Conservation (phyloP, 2,113 vertebrate genomes). For the Anhinga rufa region DNA sequence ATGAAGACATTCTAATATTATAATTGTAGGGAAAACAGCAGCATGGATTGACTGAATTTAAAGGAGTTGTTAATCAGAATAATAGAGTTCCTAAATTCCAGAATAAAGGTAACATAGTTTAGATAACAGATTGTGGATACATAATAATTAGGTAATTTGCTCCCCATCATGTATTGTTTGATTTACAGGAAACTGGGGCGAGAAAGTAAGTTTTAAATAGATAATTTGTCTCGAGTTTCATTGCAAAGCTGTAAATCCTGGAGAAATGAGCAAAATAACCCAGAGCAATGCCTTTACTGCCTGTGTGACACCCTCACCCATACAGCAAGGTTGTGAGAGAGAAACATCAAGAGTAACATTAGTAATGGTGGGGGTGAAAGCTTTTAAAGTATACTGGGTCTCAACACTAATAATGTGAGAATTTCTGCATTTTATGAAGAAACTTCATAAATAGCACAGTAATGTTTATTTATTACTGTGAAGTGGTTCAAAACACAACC, state of each 20-base stretch:
- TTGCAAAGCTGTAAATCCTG: neutral
- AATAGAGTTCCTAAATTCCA: neutral
- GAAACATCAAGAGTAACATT: neutral
- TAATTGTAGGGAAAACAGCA: neutral
- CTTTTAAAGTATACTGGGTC: neutral
- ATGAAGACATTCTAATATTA: neutral
- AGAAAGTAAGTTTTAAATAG: neutral
- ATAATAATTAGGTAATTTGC: neutral
- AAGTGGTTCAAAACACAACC: neutral
- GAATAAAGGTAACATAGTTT: neutral
- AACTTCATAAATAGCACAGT: neutral
- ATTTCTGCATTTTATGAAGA: neutral
- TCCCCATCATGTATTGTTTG: neutral
- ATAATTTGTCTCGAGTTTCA: neutral
- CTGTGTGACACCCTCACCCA: neutral
- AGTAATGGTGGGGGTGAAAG: neutral
- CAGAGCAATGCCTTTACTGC: neutral
- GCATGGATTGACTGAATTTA: neutral
- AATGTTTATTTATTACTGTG: neutral
- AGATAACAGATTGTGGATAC: neutral
- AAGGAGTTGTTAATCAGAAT: neutral
- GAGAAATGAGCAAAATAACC: neutral
- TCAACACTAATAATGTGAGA: neutral
- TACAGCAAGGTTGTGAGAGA: neutral
- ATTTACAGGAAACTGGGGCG: neutral